Evolutionary conservation across 1,140 invertebrate species (phyloP).

Genomic region (Zelostemma sp.): DNA sequence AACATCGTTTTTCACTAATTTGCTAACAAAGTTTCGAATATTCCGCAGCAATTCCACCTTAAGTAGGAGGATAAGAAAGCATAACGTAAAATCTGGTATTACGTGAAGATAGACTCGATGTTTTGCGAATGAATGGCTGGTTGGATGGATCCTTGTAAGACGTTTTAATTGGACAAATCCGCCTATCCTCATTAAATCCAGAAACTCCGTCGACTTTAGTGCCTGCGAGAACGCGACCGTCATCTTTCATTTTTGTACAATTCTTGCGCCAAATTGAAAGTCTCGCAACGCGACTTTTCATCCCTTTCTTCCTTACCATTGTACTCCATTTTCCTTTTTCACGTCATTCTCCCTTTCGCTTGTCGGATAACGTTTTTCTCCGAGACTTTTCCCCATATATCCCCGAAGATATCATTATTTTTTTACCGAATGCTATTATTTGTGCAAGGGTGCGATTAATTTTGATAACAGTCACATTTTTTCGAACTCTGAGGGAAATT

Average conservation of each 20-base stretch:
- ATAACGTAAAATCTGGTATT: conserved; percentile 50
- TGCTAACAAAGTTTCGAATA: too few species aligned
- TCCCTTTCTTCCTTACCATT: conserved; percentile 26
- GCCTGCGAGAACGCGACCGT: conserved; percentile 39
- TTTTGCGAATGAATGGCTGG: conserved; percentile 64
- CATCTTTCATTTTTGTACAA: conserved; percentile 61
- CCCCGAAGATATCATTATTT: conserved; percentile 48
- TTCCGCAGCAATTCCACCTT: neutral
- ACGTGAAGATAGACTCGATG: conserved; percentile 61
- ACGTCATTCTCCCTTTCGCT: conserved; percentile 27
- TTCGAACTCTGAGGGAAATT: too few species aligned
- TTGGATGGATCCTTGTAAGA: conserved; percentile 69
- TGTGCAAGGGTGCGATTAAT: conserved; percentile 15
- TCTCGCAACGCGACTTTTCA: conserved; percentile 44
- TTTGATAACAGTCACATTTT: too few species aligned
- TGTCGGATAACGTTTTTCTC: conserved; percentile 46
- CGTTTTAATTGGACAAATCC: conserved; percentile 73
- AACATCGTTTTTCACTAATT: too few species aligned
- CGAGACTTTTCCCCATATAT: conserved; percentile 44
- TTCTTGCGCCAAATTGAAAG: conserved; percentile 60
- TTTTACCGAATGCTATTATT: conserved; percentile 44
- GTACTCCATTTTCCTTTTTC: conserved; percentile 31
- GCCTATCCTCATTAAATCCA: conserved; percentile 72
- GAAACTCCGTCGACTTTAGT: conserved; percentile 49
- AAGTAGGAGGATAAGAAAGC: conserved; percentile 61